Evolutionary conservation across 2,113 vertebrate genomes (phyloP).

Genomic region (Serinus canaria): DNA sequence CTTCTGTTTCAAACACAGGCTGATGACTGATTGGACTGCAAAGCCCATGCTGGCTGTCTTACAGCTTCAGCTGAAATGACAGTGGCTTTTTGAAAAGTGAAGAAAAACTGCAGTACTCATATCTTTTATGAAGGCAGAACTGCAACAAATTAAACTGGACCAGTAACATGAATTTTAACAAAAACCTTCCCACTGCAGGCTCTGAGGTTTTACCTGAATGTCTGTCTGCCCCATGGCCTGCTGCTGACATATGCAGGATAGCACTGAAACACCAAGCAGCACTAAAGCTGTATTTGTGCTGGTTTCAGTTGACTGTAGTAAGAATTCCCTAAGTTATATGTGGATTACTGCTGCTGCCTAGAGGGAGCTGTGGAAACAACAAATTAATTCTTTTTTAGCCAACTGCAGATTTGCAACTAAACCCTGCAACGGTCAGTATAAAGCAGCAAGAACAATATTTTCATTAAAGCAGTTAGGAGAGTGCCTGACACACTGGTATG

Average conservation of each 20-base stretch:
- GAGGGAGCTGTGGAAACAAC: slow-evolving; percentile 16
- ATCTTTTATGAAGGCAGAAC: not conserved
- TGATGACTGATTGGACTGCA: not conserved
- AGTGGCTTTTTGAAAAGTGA: not conserved
- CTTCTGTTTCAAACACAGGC: not conserved
- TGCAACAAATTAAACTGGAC: not conserved
- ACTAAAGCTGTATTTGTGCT: not conserved
- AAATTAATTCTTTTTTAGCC: not conserved
- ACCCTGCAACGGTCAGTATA: not conserved
- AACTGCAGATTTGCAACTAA: not conserved
- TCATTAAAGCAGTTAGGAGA: too few relatives aligned
- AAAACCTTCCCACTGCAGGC: not conserved
- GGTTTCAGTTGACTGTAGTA: not conserved
- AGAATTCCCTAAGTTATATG: not conserved
- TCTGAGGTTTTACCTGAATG: not conserved
- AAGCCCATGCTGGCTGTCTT: not conserved
- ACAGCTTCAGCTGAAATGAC: not conserved
- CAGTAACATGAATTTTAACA: not conserved
- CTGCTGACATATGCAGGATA: not conserved
- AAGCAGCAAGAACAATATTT: not conserved
- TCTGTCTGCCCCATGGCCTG: not conserved
- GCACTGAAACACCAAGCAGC: not conserved
- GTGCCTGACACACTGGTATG: too few relatives aligned
- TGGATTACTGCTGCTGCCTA: slow-evolving; percentile 47
- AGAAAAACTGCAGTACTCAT: not conserved